phyloP scores from a whole-genome alignment of 2,797 vertebrate species.

The Darevskia mixta region DNA sequence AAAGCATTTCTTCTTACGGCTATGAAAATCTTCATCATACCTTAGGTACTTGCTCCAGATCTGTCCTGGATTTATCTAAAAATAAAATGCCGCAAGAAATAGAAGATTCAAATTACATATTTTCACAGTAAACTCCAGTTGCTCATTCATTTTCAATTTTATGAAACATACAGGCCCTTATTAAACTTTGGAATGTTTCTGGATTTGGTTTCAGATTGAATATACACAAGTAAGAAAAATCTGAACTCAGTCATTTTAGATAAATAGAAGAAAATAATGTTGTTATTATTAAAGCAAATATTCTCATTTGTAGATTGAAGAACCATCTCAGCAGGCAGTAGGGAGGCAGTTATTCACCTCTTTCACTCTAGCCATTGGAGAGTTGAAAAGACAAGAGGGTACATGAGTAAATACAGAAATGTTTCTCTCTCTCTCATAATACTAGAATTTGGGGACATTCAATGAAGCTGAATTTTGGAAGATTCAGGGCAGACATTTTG shows the following conservation, averaged over 20 bases:
- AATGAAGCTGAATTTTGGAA: not conserved
- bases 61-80: constrained; percentile 94
- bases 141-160: constrained; percentile 23
- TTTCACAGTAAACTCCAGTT: constrained; percentile 23
- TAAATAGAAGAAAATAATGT: not conserved
- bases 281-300: not conserved
- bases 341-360: not conserved
- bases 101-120: constrained; percentile 39
- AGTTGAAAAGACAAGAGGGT: not conserved
- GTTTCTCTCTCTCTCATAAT: no score
- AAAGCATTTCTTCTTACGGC: constrained; percentile 36
- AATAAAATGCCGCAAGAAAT: constrained; percentile 25
- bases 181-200: not conserved
- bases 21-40: constrained; percentile 75
- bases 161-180: not conserved
- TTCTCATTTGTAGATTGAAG: not conserved
- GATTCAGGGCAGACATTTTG: no score
- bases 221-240: not conserved
- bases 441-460: no score
- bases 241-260: not conserved
- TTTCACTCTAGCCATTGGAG: not conserved
- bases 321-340: not conserved
- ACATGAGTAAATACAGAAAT: no score
- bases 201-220: not conserved
- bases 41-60: constrained; percentile 98